Conservation (phyloP, 2,797 vertebrate species). For the Coluber constrictor region DNA sequence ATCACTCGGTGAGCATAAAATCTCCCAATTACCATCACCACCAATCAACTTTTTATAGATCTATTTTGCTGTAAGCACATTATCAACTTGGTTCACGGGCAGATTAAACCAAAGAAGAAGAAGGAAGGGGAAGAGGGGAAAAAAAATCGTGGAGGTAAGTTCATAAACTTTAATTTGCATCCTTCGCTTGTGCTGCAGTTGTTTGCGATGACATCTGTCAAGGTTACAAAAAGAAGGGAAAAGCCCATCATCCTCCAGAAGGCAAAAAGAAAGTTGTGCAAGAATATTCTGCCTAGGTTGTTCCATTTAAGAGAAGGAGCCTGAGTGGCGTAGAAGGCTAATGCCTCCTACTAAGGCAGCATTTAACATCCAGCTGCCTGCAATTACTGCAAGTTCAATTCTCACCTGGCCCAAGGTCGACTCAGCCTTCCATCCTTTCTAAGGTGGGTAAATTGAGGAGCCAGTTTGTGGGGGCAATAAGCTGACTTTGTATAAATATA, state of each 20-base stretch:
- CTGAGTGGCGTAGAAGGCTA: no score
- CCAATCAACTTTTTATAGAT: slow-evolving; percentile 53
- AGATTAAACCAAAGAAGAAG: background rate
- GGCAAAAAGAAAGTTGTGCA: slow-evolving; percentile 33
- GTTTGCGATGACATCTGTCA: slow-evolving; percentile 44
- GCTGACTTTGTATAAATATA: no score
- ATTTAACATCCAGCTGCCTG: no score
- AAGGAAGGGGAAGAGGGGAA: background rate
- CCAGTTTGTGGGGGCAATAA: no score
- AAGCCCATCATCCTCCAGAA: background rate
- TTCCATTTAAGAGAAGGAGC: background rate
- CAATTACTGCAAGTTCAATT: no score
- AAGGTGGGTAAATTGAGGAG: no score
- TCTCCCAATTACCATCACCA: slow-evolving; percentile 29
- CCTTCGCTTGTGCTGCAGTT: slow-evolving; percentile 39
- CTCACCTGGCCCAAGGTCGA: no score
- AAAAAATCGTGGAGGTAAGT: slow-evolving; percentile 39
- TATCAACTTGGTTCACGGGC: slow-evolving; percentile 34
- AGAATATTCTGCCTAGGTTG: slow-evolving; percentile 4
- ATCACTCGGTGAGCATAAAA: slow-evolving; percentile 45
- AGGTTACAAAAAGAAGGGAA: slow-evolving; percentile 37
- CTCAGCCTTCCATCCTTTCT: no score
- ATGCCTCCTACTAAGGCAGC: no score
- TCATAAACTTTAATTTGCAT: slow-evolving; percentile 42
- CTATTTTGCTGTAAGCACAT: slow-evolving; percentile 48